Evolutionary conservation across 2,888 invertebrate species (phyloP).

Genomic region (Lucinisca nassula): DNA sequence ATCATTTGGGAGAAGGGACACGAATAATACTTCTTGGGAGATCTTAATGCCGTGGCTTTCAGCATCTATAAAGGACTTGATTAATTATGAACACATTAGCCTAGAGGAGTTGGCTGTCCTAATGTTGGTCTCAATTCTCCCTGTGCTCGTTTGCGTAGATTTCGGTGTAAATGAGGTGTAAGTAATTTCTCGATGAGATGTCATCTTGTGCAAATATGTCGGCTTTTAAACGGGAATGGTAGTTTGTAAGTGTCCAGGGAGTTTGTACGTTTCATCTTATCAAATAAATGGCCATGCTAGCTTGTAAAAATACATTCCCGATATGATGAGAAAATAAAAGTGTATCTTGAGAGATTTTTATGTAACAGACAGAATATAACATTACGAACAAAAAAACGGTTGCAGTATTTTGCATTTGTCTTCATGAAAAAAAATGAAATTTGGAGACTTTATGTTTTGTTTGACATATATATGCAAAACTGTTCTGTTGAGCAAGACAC

Average conservation of each 20-base stretch:
- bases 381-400: too few relatives aligned
- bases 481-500: too few relatives aligned
- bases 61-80: slow-evolving; percentile 70
- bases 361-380: too few relatives aligned
- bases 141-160: slow-evolving; percentile 59
- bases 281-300: neutral
- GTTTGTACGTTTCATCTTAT: neutral
- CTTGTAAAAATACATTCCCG: neutral
- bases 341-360: too few relatives aligned
- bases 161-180: slow-evolving; percentile 67
- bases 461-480: too few relatives aligned
- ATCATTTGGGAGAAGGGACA: slow-evolving; percentile 53
- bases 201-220: slow-evolving; percentile 28
- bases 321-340: too few relatives aligned
- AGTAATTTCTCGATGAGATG: slow-evolving; percentile 51
- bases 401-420: too few relatives aligned
- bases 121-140: slow-evolving; percentile 54
- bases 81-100: slow-evolving; percentile 72
- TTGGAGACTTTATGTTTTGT: too few relatives aligned
- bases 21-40: slow-evolving; percentile 41
- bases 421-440: too few relatives aligned
- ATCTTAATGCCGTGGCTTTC: slow-evolving; percentile 63
- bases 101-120: slow-evolving; percentile 54
- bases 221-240: neutral
- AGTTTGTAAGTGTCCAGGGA: slow-evolving; percentile 19